These are phyloP conservation scores for Pomatorhinus ruficollis DNA, from an alignment of 2,113 vertebrate species.

Conservation along the genomic window DNA sequence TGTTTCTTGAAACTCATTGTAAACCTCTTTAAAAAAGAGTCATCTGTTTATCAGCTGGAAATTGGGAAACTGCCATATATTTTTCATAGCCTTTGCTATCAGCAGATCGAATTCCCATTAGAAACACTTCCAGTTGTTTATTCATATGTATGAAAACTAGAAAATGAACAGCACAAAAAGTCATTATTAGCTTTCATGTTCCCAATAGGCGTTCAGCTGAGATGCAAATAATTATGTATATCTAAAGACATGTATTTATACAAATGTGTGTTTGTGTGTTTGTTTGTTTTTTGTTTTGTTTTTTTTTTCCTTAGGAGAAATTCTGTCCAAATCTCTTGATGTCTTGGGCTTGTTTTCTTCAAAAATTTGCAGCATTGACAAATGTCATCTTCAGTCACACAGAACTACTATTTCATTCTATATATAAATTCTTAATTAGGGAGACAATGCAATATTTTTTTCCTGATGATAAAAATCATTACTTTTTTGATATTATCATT, in stretches of 20 bases:
- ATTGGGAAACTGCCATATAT: background rate
- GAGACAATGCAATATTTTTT: background rate
- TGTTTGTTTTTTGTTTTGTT: too few species aligned
- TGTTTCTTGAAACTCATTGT: background rate
- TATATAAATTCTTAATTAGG: background rate
- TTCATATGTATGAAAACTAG: background rate
- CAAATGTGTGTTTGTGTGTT: background rate
- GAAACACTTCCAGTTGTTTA: background rate
- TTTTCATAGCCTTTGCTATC: background rate
- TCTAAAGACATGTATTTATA: background rate
- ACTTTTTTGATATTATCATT: rapidly evolving
- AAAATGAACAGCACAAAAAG: background rate
- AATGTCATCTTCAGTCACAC: background rate
- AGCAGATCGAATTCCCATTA: background rate
- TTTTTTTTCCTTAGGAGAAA: background rate
- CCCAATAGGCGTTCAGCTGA: background rate
- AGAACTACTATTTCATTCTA: background rate
- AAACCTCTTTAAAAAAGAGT: background rate
- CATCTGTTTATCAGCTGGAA: background rate
- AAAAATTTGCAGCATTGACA: background rate
- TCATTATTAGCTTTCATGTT: background rate
- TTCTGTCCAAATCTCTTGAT: background rate
- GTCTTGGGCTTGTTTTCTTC: background rate
- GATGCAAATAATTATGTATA: background rate
- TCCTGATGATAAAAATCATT: rapidly evolving